Evolutionary conservation across 2,797 vertebrate species (phyloP), one percentile per base, ranked within the genome.

Genomic region (Syngnathus rostellatus): DNA sequence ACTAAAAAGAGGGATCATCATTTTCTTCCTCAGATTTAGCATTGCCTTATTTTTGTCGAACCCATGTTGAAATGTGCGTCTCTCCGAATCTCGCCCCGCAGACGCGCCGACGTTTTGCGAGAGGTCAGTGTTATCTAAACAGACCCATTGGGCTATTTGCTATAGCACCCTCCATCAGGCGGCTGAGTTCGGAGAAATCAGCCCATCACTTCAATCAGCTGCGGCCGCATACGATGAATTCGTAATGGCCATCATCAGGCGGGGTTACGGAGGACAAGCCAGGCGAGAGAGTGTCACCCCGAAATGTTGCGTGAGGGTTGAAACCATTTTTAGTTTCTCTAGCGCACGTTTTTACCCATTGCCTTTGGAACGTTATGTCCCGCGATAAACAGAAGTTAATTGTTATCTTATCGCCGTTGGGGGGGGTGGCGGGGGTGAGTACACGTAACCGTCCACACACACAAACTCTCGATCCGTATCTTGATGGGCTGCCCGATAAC

Each of bases 121-220:
- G 89, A 90, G 91, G 91, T 92, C 91, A 92, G 90, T 92, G 91
- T 92, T 92, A 92, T 91, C 88, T 86, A 92, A 92, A 92, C 91
- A 92, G 83, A 85, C 83, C 90, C 89, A 90, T 91, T 90, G 89
- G 89, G 88, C 90, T 90, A 92, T 92, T 92, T 92, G 88, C 86
- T 91, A 89, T 90, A 92, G 91, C 89, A 92, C 91, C 91, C 91
- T 92, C 90, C 90, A 92, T 88, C 87, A 88, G 83, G 72, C 83
- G 73, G 83, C 80, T 23, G 87, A 86, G 87, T 86, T 81, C 85
- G 40, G 85, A 88, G 87, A 88, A 92, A 89, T 90, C 88, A 86
- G 89, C 87, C 80, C 87, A 83, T 92, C 91, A 90, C 91, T 92
- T 90, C 89, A 92, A 92, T 91, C 91, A 92, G 86, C 77, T 83